These are phyloP conservation scores for Brachypterus glaber DNA, from an alignment of 2,888 invertebrate genomes.

Conservation along the genomic window DNA sequence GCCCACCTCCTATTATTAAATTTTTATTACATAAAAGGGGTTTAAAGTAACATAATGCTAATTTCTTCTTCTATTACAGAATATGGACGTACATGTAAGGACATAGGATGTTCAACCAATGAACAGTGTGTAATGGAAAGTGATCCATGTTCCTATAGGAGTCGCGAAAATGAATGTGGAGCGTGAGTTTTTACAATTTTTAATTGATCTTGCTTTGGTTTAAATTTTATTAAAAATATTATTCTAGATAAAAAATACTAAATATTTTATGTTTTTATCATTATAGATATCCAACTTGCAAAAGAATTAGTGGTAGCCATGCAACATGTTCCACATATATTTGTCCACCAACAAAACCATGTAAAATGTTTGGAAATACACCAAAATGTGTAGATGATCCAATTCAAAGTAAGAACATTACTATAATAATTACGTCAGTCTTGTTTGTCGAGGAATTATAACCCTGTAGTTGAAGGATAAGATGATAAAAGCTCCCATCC, in stretches of 20 bases:
- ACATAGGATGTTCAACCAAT: slow-evolving; percentile 65
- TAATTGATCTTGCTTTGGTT: too few species aligned
- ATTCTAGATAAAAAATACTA: too few species aligned
- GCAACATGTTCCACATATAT: slow-evolving; percentile 34
- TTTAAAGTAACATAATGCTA: too few species aligned
- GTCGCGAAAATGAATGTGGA: slow-evolving; percentile 42
- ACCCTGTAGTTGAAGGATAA: neutral
- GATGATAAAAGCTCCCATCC: too few species aligned
- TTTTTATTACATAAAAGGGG: too few species aligned
- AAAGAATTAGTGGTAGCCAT: slow-evolving; percentile 24
- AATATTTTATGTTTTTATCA: too few species aligned
- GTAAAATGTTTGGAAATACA: slow-evolving; percentile 34
- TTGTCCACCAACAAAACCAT: slow-evolving; percentile 39
- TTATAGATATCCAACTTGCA: slow-evolving; percentile 38
- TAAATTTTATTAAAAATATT: too few species aligned
- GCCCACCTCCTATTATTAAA: too few species aligned
- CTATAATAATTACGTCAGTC: too few species aligned
- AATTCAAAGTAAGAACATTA: slow-evolving; percentile 21
- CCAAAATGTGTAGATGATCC: slow-evolving; percentile 38
- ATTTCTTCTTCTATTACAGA: slow-evolving; percentile 53
- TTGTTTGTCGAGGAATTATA: too few species aligned
- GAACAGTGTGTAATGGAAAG: slow-evolving; percentile 63
- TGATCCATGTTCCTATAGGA: slow-evolving; percentile 58
- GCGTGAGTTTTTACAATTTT: slow-evolving; percentile 30
- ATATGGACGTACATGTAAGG: slow-evolving; percentile 67